Evolutionary conservation across 1,140 invertebrate species (phyloP), one percentile per base, ranked within the genome.

Genomic region (Pogonomyrmex barbatus): DNA sequence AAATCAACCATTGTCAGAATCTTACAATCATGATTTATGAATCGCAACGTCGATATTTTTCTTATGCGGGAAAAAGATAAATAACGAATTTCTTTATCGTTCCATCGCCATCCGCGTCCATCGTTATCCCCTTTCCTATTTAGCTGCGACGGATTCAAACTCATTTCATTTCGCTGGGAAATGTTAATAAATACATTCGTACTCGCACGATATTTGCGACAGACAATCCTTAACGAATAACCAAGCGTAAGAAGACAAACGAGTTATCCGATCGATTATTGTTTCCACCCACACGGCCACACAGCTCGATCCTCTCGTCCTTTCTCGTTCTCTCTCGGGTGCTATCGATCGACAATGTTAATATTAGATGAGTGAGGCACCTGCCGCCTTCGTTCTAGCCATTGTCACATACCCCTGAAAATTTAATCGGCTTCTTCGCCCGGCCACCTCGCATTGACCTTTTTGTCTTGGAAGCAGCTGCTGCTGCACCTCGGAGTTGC

Each of bases 201-300:
- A 88, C 78, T 77, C 65, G 89, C 90, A 85, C 84, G 89, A 90
- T 91, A 91, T 91, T 90, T 82, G 89, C 90, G 87, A 90, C 88
- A 90, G 89, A 91, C 89, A 90, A 78, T 83, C 87, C 84, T 79
- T 90, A 91, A 91, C 89, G 90, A 90, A 91, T 84, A 90, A 86
- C 84, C 75, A 24, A 73, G 45, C 87, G 79, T 87, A 79, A 87
- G 89, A 91, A 91, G 90, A 91, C 90, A 90, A 91, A 91, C 90
- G 90, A 91, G 90, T 91, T 90, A 91, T 90, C 84, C 84, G 86
- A 68, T 84, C 90, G 89, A 91, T 91, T 91, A 91, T 91, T 91
- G 90, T 91, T 87, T 87, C 90, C 90, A 85, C 87, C 89, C 89
- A 90, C 82, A 67, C 79, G 62, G 62, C 47, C 62, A 10, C 73